A percentile compares a stretch with the other conserved stretches of the same genome.
Conservation (phyloP, 2,797 vertebrate species). For the Gymnothorax reevesii region DNA sequence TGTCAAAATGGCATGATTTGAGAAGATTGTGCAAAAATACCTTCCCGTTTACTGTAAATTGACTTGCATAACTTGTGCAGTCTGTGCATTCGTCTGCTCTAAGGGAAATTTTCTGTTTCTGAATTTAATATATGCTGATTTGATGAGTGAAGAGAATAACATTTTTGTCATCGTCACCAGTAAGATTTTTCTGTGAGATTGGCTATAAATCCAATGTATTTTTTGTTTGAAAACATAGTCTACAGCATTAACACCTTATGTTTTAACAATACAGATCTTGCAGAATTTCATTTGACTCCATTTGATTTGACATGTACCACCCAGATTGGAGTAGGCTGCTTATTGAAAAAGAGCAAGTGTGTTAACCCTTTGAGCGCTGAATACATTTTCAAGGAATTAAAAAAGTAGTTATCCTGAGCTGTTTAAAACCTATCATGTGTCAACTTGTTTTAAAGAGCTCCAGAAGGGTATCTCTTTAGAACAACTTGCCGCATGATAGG, state of each 20-base stretch:
- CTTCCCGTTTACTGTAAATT: neutral
- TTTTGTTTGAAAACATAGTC: neutral
- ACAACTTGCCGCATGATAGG: too few relatives aligned
- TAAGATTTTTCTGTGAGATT: neutral
- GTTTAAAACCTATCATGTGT: too few relatives aligned
- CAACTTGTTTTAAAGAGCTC: too few relatives aligned
- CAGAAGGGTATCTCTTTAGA: too few relatives aligned
- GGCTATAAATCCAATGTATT: neutral
- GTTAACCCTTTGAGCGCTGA: too few relatives aligned
- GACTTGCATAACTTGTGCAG: neutral
- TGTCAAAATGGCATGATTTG: neutral
- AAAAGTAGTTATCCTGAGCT: too few relatives aligned
- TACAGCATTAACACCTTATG: neutral
- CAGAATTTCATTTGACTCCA: neutral
- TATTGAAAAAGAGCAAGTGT: neutral
- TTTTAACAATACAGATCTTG: neutral
- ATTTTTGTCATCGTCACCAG: neutral
- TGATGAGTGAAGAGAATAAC: neutral
- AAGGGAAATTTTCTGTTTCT: neutral
- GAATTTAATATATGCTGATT: neutral
- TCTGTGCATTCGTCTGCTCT: neutral
- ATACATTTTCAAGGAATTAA: too few relatives aligned
- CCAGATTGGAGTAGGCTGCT: neutral
- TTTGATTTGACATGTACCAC: neutral
- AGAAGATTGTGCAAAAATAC: neutral